These are phyloP conservation scores for Hypercompe scribonia DNA, from an alignment of 2,888 invertebrate genomes.

Conservation along the genomic window DNA sequence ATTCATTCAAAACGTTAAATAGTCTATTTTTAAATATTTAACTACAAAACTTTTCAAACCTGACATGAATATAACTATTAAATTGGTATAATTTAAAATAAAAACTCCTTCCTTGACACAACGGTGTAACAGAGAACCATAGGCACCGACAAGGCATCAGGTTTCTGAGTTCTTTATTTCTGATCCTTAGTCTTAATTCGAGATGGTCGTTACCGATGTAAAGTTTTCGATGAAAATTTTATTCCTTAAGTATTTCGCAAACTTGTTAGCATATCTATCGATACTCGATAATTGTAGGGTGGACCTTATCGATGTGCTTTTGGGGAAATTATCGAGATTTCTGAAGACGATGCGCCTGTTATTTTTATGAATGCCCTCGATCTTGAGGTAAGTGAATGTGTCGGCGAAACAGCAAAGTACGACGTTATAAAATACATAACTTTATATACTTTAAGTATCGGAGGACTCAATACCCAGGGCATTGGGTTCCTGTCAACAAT, in stretches of 20 bases:
- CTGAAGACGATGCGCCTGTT: slow-evolving; percentile 16
- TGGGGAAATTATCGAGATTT: slow-evolving; percentile 31
- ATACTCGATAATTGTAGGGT: slow-evolving; percentile 40
- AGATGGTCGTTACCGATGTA: slow-evolving; percentile 45
- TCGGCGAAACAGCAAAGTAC: background rate
- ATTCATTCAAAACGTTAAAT: too few relatives aligned
- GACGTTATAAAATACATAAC: too few relatives aligned
- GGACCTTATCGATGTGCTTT: slow-evolving; percentile 18
- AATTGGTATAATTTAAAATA: too few relatives aligned
- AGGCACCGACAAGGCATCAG: slow-evolving; percentile 36
- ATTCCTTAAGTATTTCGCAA: slow-evolving; percentile 41
- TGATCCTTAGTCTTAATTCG: slow-evolving; percentile 36
- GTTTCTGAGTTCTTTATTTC: slow-evolving; percentile 43
- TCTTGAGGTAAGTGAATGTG: background rate
- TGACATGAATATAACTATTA: too few relatives aligned
- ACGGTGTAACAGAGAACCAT: slow-evolving; percentile 44
- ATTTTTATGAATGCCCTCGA: slow-evolving; percentile 1
- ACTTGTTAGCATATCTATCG: slow-evolving; percentile 58
- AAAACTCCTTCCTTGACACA: background rate
- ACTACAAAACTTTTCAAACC: too few relatives aligned
- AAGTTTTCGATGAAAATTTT: slow-evolving; percentile 46
- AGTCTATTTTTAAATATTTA: too few relatives aligned
- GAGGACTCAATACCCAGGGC: too few relatives aligned
- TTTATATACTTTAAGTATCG: too few relatives aligned
- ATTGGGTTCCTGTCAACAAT: too few relatives aligned